Conservation (phyloP, 1,140 invertebrate genomes). For the Drosophila insularis region DNA sequence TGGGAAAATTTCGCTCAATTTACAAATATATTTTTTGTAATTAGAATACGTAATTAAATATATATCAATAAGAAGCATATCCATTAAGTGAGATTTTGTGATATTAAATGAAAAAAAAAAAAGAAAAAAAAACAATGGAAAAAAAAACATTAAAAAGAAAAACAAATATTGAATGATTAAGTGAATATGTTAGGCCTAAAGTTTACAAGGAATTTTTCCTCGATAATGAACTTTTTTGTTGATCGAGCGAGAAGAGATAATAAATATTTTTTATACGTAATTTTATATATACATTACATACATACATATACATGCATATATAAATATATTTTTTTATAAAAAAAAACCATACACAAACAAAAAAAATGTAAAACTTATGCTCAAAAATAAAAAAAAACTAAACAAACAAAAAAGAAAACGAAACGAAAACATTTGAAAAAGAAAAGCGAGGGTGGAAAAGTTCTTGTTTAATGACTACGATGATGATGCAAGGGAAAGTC, state of each 20-base stretch:
- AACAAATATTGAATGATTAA: background rate
- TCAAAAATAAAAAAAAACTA: conserved; percentile 6
- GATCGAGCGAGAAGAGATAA: conserved; percentile 37
- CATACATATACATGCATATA: conserved; percentile 6
- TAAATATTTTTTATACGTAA: conserved; percentile 73
- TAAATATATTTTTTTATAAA: conserved; percentile 50
- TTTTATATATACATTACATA: conserved; percentile 15
- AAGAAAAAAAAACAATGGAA: background rate
- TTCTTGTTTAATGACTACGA: conserved; percentile 50
- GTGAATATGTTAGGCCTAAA: conserved; percentile 61
- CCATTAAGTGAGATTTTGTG: conserved; percentile 71
- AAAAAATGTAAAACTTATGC: conserved; percentile 7
- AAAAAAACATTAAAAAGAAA: background rate
- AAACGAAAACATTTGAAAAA: conserved; percentile 26
- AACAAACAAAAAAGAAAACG: conserved; percentile 20
- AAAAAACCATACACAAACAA: conserved; percentile 25
- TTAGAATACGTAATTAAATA: conserved; percentile 28
- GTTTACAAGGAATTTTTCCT: conserved; percentile 62
- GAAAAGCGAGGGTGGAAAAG: conserved; percentile 8
- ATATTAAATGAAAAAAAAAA: conserved; percentile 49
- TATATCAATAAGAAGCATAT: conserved; percentile 67
- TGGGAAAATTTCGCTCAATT: conserved; percentile 78
- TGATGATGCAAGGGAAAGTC: conserved; percentile 28
- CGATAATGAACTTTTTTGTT: conserved; percentile 51
- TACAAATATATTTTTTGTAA: conserved; percentile 40